Base-by-base conservation (phyloP, 2,113 vertebrate species). In the Notiomystis cincta region DNA sequence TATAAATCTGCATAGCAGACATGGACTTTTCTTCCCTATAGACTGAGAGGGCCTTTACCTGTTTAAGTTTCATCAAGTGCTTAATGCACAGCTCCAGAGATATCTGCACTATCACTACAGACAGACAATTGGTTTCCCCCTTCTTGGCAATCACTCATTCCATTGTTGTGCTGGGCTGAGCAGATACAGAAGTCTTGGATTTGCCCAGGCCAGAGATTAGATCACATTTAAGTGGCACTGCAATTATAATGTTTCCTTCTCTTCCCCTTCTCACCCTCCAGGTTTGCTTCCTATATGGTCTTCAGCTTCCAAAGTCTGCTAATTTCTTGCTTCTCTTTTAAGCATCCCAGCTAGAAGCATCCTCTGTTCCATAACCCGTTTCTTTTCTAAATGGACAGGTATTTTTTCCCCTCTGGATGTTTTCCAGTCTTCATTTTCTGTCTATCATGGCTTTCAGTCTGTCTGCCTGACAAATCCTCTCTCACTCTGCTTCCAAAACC, bases 351-450 rank as follows among this genome's bases (percentile, higher is more conserved):
- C 25, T 51, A 64, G 78, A 92, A 84, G 33, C 80, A 87, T 48
- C 25, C 25, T 91, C 31, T 37, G 84, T 84, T 82, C 56, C 62
- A 80, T 58, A 92, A 78, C 33, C 51, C 47, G 5, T 60, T 92
- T 91, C 13, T 92, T 89, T 84, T 64, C 44, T 79, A 89, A 94
- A 24, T 14, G 23, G 31, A 48, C 27, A 64, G 47, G 15, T 87
- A 19, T 31, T 40, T 90, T 73, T 51, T 8, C 25, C 60, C 47
- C 28, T 77, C 48, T 87, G 48, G 28, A 87, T 82, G 17, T 94
- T 89, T 91, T 89, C 24, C 64, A 78, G 42, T 73, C 60, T 91
- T 95, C 44, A 57, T 84, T 91, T 95, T 87, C 57, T 89, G 33
- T 71, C 82, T 80, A 1, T 81, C 48, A n/a, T 42, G 57, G 40